phyloP scores from a whole-genome alignment of 2,888 invertebrate genomes.

The Ornithoptera priamus region DNA sequence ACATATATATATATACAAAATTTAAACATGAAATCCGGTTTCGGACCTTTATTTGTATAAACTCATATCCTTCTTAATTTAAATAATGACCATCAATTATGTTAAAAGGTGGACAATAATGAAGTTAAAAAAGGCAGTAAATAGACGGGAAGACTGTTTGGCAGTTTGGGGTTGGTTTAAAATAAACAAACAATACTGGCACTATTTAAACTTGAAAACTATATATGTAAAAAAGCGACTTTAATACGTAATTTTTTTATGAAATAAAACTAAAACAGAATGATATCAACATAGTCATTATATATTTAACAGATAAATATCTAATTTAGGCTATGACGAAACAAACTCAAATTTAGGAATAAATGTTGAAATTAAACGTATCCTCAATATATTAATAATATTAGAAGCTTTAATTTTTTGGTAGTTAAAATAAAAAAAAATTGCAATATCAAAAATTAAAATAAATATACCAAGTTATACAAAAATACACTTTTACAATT shows the following conservation, averaged over 20 bases:
- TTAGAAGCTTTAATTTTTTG: too few relatives aligned
- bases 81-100: neutral
- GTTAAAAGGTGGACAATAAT: neutral
- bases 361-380: too few relatives aligned
- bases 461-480: slow-evolving; percentile 25
- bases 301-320: too few relatives aligned
- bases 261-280: too few relatives aligned
- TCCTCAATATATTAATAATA: too few relatives aligned
- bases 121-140: neutral
- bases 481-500: slow-evolving; percentile 22
- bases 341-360: too few relatives aligned
- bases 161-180: slow-evolving; percentile 33
- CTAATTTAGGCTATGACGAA: too few relatives aligned
- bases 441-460: slow-evolving; percentile 10
- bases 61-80: too few relatives aligned
- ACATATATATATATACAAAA: slow-evolving; percentile 20
- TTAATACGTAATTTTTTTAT: too few relatives aligned
- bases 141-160: slow-evolving; percentile 35
- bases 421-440: slow-evolving; percentile 1
- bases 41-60: too few relatives aligned
- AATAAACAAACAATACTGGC: slow-evolving; percentile 15
- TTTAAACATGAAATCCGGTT: neutral
- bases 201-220: slow-evolving; percentile 26
- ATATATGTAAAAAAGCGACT: too few relatives aligned
- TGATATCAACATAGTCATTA: too few relatives aligned